Evolutionary conservation across 92 coral and sea anemone species (phyloP).

Genomic region (Blastomussa wellsi): DNA sequence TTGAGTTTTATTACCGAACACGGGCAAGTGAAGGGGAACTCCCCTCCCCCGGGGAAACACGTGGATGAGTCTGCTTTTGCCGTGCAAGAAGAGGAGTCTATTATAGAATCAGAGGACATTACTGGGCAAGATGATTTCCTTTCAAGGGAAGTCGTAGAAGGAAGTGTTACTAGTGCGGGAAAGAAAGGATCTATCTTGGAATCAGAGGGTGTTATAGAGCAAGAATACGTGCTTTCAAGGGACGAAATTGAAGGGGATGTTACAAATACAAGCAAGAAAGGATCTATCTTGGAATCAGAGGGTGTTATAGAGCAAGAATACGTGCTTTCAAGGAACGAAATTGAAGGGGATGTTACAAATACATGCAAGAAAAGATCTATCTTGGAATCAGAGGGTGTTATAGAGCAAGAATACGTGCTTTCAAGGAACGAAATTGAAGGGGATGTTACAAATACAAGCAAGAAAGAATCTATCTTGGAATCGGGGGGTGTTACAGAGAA

Average conservation of each 20-base stretch:
- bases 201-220: neutral
- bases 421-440: neutral
- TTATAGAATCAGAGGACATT: neutral
- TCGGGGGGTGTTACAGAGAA: neutral
- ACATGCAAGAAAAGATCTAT: neutral
- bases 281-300: neutral
- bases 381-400: neutral
- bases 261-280: neutral
- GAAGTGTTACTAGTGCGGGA: no score
- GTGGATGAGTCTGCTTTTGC: neutral
- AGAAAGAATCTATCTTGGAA: neutral
- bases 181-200: neutral
- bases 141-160: neutral
- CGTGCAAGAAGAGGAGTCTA: neutral
- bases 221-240: neutral
- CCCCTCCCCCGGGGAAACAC: neutral
- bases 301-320: neutral
- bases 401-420: neutral
- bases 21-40: conserved; percentile 16
- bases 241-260: neutral
- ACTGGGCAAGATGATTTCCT: neutral
- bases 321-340: neutral
- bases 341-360: neutral
- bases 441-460: no score
- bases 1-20: conserved; percentile 28